Base-by-base conservation (phyloP, 2,888 invertebrate species). In the Netelia inedita region DNA sequence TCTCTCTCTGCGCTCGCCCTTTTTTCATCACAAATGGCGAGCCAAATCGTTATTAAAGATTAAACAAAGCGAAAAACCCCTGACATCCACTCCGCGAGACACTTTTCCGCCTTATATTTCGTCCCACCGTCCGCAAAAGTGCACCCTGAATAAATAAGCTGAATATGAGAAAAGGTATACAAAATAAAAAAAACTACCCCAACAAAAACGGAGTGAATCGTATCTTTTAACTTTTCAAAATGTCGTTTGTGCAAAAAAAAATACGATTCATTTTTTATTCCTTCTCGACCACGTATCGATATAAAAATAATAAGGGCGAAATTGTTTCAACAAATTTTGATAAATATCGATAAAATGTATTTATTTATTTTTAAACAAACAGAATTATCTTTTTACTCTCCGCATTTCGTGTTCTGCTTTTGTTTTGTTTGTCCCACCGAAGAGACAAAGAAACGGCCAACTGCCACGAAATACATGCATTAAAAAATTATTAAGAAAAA, bases 21-120 rank as follows among this genome's bases (percentile, higher is more conserved):
- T 80, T 79, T 85, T 92, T 91, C 92, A 90, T 90, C 91, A 88
- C 91, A 91, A 93, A 92, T 92, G 92, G 90, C 91, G 91, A 93
- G 92, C 91, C 91, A 91, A 90, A 88, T 88, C 89, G 90, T 72
- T 92, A 93, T 93, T 90, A 93, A 93, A 93, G 91, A 93, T 93
- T 93, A 92, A 93, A 93, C 91, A 92, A 92, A 92, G 89, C 90
- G 89, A 88, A 90, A 91, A 84, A 86, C 82, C 75, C 71, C 76
- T 46, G 83, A 86, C 81, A 82, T 80, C 84, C 82, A 76, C 76
- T 86, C 79, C 23, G 10, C 11, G 85, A 85, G 88, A 88, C 89
- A 86, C 88, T 89, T 88, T 87, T 87, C 87, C 87, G 87, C 85
- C 53, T 16, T 23, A 21, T 61, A 57, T 65, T 55, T 72, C 23